phyloP scores from a whole-genome alignment of 2,888 invertebrate species.

The Drosophila flavopinicola region DNA sequence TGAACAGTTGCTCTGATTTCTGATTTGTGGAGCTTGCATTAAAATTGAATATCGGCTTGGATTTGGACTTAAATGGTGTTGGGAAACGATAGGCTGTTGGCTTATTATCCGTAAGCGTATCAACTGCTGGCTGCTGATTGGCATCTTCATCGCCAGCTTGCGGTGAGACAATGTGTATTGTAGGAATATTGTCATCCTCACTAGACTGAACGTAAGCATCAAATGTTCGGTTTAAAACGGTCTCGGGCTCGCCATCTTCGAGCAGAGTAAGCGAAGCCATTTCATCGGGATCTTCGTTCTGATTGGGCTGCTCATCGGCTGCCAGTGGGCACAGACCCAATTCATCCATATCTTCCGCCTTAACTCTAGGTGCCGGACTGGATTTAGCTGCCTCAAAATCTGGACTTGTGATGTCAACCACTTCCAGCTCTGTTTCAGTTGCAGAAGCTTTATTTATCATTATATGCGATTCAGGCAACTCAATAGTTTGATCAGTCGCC shows the following conservation, averaged over 20 bases:
- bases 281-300: conserved; percentile 37
- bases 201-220: conserved; percentile 25
- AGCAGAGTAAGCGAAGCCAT: conserved; percentile 68
- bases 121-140: neutral
- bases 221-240: conserved; percentile 16
- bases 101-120: no score
- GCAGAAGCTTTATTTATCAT: neutral
- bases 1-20: neutral
- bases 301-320: conserved; percentile 8
- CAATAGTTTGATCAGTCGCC: neutral
- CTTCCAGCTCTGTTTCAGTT: neutral
- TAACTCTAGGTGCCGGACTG: neutral
- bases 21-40: conserved; percentile 12
- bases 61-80: conserved; percentile 64
- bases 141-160: conserved; percentile 20
- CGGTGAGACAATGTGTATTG: conserved; percentile 9
- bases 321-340: conserved; percentile 63
- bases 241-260: conserved; percentile 55
- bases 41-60: conserved; percentile 22
- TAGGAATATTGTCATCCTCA: neutral
- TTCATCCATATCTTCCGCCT: conserved; percentile 53
- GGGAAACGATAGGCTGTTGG: conserved; percentile 49
- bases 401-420: no score
- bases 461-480: neutral
- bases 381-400: neutral